phyloP scores from a whole-genome alignment of 2,113 vertebrate species.

The Pungitius pungitius region DNA sequence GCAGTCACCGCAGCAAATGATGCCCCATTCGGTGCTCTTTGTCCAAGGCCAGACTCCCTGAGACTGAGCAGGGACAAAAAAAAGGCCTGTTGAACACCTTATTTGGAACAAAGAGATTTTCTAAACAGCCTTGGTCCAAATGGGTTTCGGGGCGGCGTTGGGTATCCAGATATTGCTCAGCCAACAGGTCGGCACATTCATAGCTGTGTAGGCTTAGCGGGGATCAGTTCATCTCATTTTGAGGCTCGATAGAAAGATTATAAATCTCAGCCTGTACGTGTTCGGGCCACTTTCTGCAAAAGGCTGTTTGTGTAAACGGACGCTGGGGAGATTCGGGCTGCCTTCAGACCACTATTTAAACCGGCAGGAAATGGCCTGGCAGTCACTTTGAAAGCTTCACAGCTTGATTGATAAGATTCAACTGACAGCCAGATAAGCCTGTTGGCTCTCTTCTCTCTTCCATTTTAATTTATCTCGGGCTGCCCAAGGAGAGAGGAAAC shows the following conservation, averaged over 20 bases:
- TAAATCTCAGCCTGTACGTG: slow-evolving; percentile 71
- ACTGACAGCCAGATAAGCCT: slow-evolving; percentile 61
- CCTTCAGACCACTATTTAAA: slow-evolving; percentile 53
- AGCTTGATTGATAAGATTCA: slow-evolving; percentile 68
- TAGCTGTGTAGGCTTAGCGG: slow-evolving; percentile 53
- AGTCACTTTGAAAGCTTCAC: slow-evolving; percentile 39
- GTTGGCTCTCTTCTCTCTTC: slow-evolving; percentile 52
- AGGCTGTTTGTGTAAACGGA: slow-evolving; percentile 48
- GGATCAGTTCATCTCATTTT: slow-evolving; percentile 66
- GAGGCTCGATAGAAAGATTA: slow-evolving; percentile 65
- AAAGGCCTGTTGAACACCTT: slow-evolving; percentile 69
- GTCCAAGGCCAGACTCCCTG: slow-evolving; percentile 74
- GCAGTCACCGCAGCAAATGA: slow-evolving; percentile 70
- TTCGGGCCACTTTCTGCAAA: slow-evolving; percentile 70
- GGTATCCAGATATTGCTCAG: slow-evolving; percentile 50
- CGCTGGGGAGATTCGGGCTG: slow-evolving; percentile 41
- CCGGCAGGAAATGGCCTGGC: slow-evolving; percentile 24
- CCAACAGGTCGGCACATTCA: slow-evolving; percentile 64
- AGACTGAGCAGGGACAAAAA: slow-evolving; percentile 65
- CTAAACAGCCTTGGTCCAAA: slow-evolving; percentile 48
- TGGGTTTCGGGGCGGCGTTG: slow-evolving; percentile 28
- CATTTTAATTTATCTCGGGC: slow-evolving; percentile 45
- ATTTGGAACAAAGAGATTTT: slow-evolving; percentile 71
- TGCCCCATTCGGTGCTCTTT: slow-evolving; percentile 69
- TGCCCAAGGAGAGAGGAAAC: slow-evolving; percentile 30